phyloP scores from a whole-genome alignment of 2,113 vertebrate species.

The Sterna hirundo region DNA sequence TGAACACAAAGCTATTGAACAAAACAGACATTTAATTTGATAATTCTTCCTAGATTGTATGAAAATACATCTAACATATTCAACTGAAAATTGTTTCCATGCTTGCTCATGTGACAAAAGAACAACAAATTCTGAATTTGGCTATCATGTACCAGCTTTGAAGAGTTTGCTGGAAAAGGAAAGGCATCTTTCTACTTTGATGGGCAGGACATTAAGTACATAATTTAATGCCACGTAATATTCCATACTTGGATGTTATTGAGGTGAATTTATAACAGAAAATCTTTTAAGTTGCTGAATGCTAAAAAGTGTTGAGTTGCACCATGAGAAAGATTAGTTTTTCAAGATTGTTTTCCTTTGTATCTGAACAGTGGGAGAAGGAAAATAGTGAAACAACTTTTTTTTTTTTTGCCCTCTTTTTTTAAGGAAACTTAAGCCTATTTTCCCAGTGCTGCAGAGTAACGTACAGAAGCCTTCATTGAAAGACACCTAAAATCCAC shows the following conservation, averaged over 20 bases:
- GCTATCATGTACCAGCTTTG: not conserved
- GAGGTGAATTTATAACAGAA: not conserved
- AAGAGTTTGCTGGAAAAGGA: not conserved
- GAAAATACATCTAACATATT: constrained; percentile 32
- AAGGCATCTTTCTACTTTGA: not conserved
- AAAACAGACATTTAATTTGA: constrained; percentile 35
- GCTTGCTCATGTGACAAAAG: constrained; percentile 15
- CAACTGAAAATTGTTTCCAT: constrained; percentile 9
- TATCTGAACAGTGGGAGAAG: not conserved
- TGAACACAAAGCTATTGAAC: constrained; percentile 33
- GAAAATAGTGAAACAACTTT: not conserved
- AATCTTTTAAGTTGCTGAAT: not conserved
- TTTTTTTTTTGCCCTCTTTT: not conserved
- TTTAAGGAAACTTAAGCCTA: not conserved
- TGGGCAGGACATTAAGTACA: not conserved
- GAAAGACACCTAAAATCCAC: not conserved
- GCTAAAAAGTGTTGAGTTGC: not conserved
- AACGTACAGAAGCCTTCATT: not conserved
- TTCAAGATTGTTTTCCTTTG: not conserved
- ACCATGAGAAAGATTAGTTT: not conserved
- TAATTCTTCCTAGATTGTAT: constrained; percentile 16
- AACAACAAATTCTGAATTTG: not conserved
- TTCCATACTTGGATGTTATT: not conserved
- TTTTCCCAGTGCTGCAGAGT: not conserved
- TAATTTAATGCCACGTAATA: not conserved